These are phyloP conservation scores for Caenorhabditis sp. DNA, from an alignment of 2,888 invertebrate species.

Conservation along the genomic window DNA sequence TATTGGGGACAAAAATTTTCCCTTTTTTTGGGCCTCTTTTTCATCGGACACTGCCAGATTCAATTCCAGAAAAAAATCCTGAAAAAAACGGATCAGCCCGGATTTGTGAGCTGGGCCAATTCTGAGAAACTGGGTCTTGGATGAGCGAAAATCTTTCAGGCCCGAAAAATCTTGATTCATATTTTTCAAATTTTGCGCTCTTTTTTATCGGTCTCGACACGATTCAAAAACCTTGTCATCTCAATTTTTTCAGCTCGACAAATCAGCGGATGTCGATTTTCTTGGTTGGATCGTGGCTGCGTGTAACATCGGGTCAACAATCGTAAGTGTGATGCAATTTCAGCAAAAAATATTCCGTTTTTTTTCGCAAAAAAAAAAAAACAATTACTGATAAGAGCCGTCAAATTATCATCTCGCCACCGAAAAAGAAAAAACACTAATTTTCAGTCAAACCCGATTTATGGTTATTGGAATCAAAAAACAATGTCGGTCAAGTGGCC, in stretches of 20 bases:
- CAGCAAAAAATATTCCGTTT: neutral
- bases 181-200: no score
- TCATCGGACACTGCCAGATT: no score
- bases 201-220: no score
- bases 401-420: neutral
- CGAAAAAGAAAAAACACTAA: neutral
- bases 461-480: constrained; percentile 52
- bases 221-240: no score
- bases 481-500: constrained; percentile 45
- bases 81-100: no score
- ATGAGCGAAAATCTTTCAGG: no score
- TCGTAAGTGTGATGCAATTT: constrained; percentile 17
- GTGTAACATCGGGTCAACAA: constrained; percentile 42
- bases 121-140: no score
- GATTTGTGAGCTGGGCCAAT: no score
- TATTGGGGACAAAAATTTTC: no score
- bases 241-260: constrained; percentile 39
- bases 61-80: no score
- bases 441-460: constrained; percentile 44
- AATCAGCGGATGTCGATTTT: constrained; percentile 38
- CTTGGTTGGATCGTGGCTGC: constrained; percentile 54
- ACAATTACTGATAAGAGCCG: neutral
- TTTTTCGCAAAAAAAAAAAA: neutral
- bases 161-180: no score
- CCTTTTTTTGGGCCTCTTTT: no score